A percentile compares a stretch with the other conserved stretches of the same genome.
Evolutionary conservation across 2,113 vertebrate species (phyloP).

Genomic region (Jaculus jaculus): DNA sequence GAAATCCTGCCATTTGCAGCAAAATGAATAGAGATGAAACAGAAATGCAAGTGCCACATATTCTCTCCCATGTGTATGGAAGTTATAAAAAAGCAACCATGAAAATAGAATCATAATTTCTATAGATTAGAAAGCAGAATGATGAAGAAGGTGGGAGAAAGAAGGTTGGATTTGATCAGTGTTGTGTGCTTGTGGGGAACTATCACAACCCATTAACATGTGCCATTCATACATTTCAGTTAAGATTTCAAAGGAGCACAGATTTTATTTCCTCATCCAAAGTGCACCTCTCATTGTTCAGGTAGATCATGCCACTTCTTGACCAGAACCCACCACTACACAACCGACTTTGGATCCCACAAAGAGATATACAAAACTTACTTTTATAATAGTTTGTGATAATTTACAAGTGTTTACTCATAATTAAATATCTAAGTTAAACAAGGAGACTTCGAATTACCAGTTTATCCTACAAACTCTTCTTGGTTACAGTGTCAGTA

Average conservation of each 20-base stretch:
- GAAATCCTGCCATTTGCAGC: neutral
- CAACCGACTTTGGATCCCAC: neutral
- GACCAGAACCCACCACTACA: neutral
- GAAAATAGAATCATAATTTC: neutral
- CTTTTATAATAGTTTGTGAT: neutral
- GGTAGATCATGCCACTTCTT: neutral
- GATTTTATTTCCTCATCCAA: slow-evolving; percentile 9
- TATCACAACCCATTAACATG: neutral
- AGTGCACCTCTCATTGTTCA: neutral
- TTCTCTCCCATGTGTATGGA: neutral
- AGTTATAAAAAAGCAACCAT: neutral
- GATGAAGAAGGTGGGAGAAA: neutral
- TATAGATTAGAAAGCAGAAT: neutral
- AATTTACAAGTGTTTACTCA: neutral
- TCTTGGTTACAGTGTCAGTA: neutral
- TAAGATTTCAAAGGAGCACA: neutral
- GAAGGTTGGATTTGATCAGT: neutral
- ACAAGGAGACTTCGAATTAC: neutral
- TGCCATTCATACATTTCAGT: neutral
- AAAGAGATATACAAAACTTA: neutral
- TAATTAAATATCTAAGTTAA: neutral
- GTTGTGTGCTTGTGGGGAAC: neutral
- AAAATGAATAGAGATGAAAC: neutral
- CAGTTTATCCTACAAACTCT: neutral
- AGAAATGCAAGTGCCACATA: neutral